Percentiles rank a stretch among this genome's conserved stretches.
phyloP scores from a whole-genome alignment of 2,113 vertebrate species.

The Vidua macroura region DNA sequence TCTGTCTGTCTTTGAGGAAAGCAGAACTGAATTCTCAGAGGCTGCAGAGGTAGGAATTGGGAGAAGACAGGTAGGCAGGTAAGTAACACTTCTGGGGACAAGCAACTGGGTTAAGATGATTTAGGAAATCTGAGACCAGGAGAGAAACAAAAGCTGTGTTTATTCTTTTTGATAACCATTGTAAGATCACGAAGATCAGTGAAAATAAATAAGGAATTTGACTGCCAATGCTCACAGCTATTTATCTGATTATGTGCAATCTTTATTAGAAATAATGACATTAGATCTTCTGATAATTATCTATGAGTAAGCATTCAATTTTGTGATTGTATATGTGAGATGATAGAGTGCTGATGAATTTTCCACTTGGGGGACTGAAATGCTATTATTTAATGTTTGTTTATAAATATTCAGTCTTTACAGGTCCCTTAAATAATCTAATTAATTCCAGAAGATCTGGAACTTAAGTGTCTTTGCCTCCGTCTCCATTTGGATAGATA shows the following conservation, averaged over 20 bases:
- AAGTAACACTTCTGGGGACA: background rate
- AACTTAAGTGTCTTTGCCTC: background rate
- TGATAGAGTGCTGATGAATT: background rate
- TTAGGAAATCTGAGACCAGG: background rate
- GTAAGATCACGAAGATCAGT: background rate
- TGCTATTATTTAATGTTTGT: background rate
- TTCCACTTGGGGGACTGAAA: background rate
- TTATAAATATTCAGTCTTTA: background rate
- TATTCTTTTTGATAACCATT: background rate
- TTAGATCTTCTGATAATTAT: background rate
- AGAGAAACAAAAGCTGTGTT: background rate
- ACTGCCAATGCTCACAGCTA: background rate
- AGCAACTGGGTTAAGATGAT: background rate
- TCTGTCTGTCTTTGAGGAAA: background rate
- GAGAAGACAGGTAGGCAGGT: background rate
- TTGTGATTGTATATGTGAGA: background rate
- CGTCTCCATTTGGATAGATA: background rate
- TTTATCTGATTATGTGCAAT: background rate
- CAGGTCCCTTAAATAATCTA: background rate
- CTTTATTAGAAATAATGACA: background rate
- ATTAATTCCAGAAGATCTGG: background rate
- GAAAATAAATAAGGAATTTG: background rate
- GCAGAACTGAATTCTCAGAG: background rate
- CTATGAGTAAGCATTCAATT: background rate
- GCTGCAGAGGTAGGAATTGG: background rate